A percentile compares a stretch with the other conserved stretches of the same genome.
These are phyloP conservation scores for Philaenus spumarius DNA, from an alignment of 1,140 invertebrate species.

Conservation along the genomic window DNA sequence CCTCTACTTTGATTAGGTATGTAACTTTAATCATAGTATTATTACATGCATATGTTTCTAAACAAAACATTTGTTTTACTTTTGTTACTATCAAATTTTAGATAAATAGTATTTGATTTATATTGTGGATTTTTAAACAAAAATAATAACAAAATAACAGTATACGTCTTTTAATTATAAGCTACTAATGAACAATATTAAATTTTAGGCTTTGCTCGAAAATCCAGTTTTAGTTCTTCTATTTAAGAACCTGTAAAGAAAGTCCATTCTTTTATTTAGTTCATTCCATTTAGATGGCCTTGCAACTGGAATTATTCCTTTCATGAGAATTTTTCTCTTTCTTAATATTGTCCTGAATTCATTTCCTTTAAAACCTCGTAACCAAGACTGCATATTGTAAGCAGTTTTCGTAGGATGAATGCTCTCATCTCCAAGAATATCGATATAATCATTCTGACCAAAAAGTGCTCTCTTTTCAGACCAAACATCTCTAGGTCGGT, in stretches of 20 bases:
- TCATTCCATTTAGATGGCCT: constrained; percentile 71
- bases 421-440: constrained; percentile 78
- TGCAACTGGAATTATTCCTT: constrained; percentile 48
- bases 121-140: too few species aligned
- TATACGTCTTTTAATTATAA: too few species aligned
- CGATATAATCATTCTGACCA: constrained; percentile 96
- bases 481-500: constrained; percentile 69
- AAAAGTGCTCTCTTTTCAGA: constrained; percentile 66
- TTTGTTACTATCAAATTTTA: too few species aligned
- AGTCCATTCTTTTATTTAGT: constrained; percentile 62
- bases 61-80: too few species aligned
- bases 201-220: not conserved
- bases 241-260: constrained; percentile 69
- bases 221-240: constrained; percentile 64
- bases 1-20: too few species aligned
- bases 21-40: too few species aligned
- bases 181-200: too few species aligned
- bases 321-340: constrained; percentile 58
- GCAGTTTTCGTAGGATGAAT: constrained; percentile 75
- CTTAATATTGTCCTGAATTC: constrained; percentile 76
- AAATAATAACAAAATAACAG: too few species aligned
- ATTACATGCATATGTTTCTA: too few species aligned
- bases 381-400: constrained; percentile 78
- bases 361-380: constrained; percentile 79
- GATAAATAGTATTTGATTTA: too few species aligned